Conservation (phyloP, 2,888 invertebrate species). For the Pogonocherus hispidulus region DNA sequence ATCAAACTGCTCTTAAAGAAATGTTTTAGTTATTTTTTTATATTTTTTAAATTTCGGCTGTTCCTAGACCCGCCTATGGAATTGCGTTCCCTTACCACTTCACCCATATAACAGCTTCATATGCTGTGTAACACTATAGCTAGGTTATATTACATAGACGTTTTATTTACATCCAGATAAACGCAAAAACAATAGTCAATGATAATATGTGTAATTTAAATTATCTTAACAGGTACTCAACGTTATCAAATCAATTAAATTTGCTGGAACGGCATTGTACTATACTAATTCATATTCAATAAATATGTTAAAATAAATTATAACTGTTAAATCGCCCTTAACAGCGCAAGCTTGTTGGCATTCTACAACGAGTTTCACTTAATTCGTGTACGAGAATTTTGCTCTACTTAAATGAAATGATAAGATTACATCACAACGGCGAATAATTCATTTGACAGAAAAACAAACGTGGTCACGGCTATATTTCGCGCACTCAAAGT, state of each 20-base stretch:
- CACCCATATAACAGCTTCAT: no score
- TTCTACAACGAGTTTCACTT: not conserved
- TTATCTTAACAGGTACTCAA: not conserved
- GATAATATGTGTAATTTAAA: not conserved
- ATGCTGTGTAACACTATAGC: no score
- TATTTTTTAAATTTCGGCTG: no score
- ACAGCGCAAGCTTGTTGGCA: not conserved
- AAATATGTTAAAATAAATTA: not conserved
- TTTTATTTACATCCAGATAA: no score
- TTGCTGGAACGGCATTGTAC: not conserved
- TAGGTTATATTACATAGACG: no score
- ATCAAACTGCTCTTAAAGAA: no score
- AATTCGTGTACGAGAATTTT: slow-evolving; percentile 2
- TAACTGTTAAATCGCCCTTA: not conserved
- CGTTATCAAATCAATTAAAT: not conserved
- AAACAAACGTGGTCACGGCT: slow-evolving; percentile 6
- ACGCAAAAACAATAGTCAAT: no score
- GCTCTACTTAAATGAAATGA: slow-evolving; percentile 4
- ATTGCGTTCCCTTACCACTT: no score
- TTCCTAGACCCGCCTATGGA: no score
- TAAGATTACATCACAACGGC: slow-evolving; percentile 1
- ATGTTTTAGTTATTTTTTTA: no score
- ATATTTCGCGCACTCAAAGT: not conserved
- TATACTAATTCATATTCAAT: no score
- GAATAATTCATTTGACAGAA: not conserved